Base-by-base conservation (phyloP, 2,888 invertebrate genomes). In the Nomada fucata region DNA sequence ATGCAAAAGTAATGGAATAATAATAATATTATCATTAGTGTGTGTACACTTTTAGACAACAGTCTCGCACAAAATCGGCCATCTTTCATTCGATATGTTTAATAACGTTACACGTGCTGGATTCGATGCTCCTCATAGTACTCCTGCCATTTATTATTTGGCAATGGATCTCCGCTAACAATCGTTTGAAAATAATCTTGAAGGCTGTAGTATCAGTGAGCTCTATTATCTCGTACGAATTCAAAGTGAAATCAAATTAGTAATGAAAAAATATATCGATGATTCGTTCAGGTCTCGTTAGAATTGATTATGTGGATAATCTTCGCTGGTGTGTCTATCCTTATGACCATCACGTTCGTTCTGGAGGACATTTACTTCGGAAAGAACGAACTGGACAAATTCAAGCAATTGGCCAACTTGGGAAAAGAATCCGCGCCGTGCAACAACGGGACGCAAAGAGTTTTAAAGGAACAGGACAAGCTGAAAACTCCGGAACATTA, bases 251-350 rank as follows among this genome's bases (percentile, higher is more conserved):
- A 29, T 18, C 4, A 60, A 36, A 15, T 18, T 10, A 18, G 13
- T 11, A 57, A 57, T 57, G n/a, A 26, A 11, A n/a, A 20, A 11
- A n/a, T 20, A n/a, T 20, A 18, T 57, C 11, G 57, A 13, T 3
- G 42, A 36, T 60, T 71, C 50, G 11, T 11, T 9, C 63, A 91
- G 91, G 88, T 92, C 7, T 64, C 74, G 4, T 50, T 91, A 13
- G 92, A 92, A 61, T 59, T 91, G 44, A 61, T 87, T 11, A 87
- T 91, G 86, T 89, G 90, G 88, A 76, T 89, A 18, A 82, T 91
- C 9, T 88, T 91, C 50, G 92, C 90, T 23, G 89, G 91, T 2
- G 91, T 91, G 0, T 90, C 90, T 9, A 79, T 92, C 29, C 61
- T 90, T 5, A 86, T 88, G 36, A 83, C 90, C 0, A 76, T 85